These are phyloP conservation scores for Lasaia peninsularis DNA, from an alignment of 1,140 invertebrate species.

Conservation along the genomic window DNA sequence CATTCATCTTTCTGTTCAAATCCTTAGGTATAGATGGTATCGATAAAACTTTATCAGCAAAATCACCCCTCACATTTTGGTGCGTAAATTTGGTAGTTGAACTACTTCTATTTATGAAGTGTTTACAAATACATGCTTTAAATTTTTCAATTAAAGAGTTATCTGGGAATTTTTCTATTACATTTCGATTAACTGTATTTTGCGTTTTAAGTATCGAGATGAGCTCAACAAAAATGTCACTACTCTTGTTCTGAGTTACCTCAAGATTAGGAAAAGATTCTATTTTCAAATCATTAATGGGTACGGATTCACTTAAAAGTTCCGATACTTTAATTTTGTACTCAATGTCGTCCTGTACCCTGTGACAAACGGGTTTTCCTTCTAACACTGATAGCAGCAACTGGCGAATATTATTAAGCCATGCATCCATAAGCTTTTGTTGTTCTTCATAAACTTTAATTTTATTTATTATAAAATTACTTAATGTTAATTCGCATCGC, in stretches of 20 bases:
- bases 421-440: conserved; percentile 19
- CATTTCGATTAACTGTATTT: neutral
- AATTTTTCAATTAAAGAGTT: neutral
- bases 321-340: conserved; percentile 26
- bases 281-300: conserved; percentile 19
- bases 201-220: neutral
- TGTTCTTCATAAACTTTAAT: conserved; percentile 17
- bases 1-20: no score
- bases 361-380: conserved; percentile 23
- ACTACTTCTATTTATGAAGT: neutral
- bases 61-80: neutral
- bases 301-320: conserved; percentile 24
- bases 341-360: conserved; percentile 20
- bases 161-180: neutral
- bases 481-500: conserved; percentile 33
- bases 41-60: no score
- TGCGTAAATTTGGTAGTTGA: neutral
- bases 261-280: neutral
- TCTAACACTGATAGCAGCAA: conserved; percentile 25
- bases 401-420: conserved; percentile 27
- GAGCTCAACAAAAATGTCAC: neutral
- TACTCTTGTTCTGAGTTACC: neutral
- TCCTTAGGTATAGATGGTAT: no score
- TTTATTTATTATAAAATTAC: conserved; percentile 25
- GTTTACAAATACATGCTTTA: neutral